phyloP scores from a whole-genome alignment of 1,140 invertebrate species.

The Liolophura sinensis region DNA sequence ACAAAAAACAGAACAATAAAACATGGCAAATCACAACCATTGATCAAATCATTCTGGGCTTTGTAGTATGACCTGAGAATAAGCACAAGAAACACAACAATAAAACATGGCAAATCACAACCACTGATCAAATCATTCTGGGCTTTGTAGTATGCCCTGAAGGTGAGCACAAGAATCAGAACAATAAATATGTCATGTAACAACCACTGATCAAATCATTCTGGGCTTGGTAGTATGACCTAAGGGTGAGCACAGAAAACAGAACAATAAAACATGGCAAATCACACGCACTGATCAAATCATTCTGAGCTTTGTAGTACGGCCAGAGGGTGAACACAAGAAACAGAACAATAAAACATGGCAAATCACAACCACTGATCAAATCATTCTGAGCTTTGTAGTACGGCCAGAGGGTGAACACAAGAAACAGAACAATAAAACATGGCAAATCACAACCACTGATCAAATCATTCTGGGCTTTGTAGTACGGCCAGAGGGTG shows the following conservation, averaged over 20 bases:
- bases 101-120: neutral
- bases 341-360: neutral
- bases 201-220: constrained; percentile 44
- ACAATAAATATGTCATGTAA: neutral
- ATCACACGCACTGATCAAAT: constrained; percentile 31
- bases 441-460: neutral
- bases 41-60: constrained; percentile 51
- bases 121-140: constrained; percentile 47
- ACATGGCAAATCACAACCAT: constrained; percentile 1
- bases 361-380: constrained; percentile 23
- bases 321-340: constrained; percentile 23
- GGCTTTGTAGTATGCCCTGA: constrained; percentile 50
- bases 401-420: constrained; percentile 31
- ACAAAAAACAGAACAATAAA: neutral
- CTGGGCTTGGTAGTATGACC: constrained; percentile 53
- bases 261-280: neutral
- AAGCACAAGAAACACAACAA: neutral
- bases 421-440: neutral
- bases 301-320: constrained; percentile 54
- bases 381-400: constrained; percentile 55
- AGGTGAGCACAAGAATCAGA: constrained; percentile 1
- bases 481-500: constrained; percentile 45
- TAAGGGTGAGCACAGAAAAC: constrained; percentile 11
- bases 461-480: constrained; percentile 52
- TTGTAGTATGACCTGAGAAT: constrained; percentile 48